Evolutionary conservation across 2,797 vertebrate genomes (phyloP).

Genomic region (Phrynocephalus guinanensis): DNA sequence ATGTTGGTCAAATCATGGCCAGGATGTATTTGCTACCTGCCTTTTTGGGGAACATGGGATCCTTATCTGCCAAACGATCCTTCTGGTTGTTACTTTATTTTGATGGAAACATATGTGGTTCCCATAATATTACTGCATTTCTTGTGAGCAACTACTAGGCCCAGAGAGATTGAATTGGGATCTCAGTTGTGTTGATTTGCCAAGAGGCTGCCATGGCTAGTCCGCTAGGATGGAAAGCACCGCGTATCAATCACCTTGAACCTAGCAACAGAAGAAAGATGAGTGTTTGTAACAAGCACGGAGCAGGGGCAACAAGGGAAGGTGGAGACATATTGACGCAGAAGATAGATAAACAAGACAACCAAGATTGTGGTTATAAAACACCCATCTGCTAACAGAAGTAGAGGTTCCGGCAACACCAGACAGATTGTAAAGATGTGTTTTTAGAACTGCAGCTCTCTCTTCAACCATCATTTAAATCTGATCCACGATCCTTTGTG

Average conservation of each 20-base stretch:
- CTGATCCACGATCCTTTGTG: not conserved
- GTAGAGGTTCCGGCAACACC: not conserved
- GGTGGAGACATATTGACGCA: not conserved
- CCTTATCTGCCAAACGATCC: not conserved
- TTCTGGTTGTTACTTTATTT: not conserved
- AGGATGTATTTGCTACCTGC: not conserved
- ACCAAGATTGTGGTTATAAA: not conserved
- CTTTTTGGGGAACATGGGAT: no score
- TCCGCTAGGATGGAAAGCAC: not conserved
- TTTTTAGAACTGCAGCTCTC: not conserved
- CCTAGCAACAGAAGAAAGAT: not conserved
- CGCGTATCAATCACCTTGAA: not conserved
- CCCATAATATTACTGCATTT: not conserved
- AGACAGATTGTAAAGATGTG: not conserved
- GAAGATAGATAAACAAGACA: not conserved
- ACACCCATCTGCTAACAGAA: no score
- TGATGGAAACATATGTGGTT: not conserved
- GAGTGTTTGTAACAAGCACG: not conserved
- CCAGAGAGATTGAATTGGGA: not conserved
- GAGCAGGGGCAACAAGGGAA: not conserved
- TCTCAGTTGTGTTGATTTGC: not conserved
- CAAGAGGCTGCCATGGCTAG: not conserved
- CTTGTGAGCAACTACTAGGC: not conserved
- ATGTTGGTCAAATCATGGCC: not conserved
- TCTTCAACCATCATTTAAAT: not conserved